These are phyloP conservation scores for Takifugu bimaculatus DNA, from an alignment of 2,113 vertebrate genomes.

Conservation along the genomic window DNA sequence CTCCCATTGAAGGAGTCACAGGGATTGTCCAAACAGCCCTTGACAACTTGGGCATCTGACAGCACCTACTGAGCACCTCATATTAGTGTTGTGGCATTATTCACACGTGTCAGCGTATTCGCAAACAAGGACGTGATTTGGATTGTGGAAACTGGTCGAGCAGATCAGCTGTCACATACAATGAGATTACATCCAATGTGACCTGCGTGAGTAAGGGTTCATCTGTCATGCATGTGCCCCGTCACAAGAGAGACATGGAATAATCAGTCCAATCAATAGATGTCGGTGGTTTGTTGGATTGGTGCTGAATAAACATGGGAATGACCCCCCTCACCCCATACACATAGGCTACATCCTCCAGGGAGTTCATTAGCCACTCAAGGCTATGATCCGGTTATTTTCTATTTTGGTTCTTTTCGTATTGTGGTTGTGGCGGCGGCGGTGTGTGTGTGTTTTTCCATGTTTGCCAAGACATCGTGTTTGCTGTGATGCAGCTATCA, in stretches of 20 bases:
- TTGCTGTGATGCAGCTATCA: not conserved
- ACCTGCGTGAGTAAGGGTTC: conserved; percentile 61
- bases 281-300: conserved; percentile 52
- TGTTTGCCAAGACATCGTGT: not conserved
- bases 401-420: conserved; percentile 58
- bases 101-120: conserved; percentile 49
- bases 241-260: conserved; percentile 64
- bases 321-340: conserved; percentile 66
- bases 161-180: conserved; percentile 58
- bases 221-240: conserved; percentile 66
- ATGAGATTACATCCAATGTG: conserved; percentile 60
- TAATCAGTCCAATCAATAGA: conserved; percentile 74
- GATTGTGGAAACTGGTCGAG: conserved; percentile 50
- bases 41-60: conserved; percentile 51
- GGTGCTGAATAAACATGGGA: conserved; percentile 74
- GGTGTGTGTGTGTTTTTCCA: conserved; percentile 7
- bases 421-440: conserved; percentile 9
- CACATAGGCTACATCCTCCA: conserved; percentile 50
- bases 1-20: conserved; percentile 28
- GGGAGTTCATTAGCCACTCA: conserved; percentile 69
- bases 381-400: conserved; percentile 65
- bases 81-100: conserved; percentile 57
- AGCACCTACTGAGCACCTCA: conserved; percentile 48
- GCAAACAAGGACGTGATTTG: conserved; percentile 46
- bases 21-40: conserved; percentile 39